These are phyloP conservation scores for Sacculina carcini DNA, from an alignment of 2,888 invertebrate genomes.

Conservation along the genomic window DNA sequence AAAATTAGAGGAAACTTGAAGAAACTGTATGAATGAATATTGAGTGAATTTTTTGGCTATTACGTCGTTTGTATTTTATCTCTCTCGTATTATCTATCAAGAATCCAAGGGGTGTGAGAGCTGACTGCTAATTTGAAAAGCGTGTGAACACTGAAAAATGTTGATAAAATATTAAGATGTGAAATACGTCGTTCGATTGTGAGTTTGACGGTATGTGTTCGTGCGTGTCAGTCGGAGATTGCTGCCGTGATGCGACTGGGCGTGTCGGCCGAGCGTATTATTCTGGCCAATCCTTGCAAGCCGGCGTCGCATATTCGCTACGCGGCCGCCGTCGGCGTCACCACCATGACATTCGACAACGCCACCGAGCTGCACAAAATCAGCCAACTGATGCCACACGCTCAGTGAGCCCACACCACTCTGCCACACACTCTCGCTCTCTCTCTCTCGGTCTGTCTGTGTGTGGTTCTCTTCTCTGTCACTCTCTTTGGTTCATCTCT, in stretches of 20 bases:
- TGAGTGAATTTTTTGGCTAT: too few relatives aligned
- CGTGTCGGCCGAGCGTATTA: slow-evolving; percentile 49
- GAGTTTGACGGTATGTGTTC: not conserved
- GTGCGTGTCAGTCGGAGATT: slow-evolving; percentile 38
- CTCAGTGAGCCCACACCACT: slow-evolving; percentile 38
- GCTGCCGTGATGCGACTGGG: slow-evolving; percentile 49
- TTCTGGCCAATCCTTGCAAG: slow-evolving; percentile 90
- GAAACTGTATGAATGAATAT: too few relatives aligned
- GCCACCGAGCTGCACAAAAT: slow-evolving; percentile 74
- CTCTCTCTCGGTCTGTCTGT: too few relatives aligned
- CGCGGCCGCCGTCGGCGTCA: slow-evolving; percentile 45
- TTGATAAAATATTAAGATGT: too few relatives aligned
- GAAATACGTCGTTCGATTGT: too few relatives aligned
- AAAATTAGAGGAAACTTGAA: too few relatives aligned
- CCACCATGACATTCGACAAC: slow-evolving; percentile 77
- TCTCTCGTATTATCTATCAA: too few relatives aligned
- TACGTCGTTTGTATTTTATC: too few relatives aligned
- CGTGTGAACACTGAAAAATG: too few relatives aligned
- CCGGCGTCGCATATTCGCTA: slow-evolving; percentile 65
- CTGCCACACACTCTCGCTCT: too few relatives aligned
- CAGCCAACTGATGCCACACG: slow-evolving; percentile 48
- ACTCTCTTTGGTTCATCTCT: not conserved
- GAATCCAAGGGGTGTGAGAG: too few relatives aligned
- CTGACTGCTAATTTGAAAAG: too few relatives aligned
- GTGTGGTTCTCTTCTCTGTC: not conserved